Evolutionary conservation across 2,797 vertebrate species (phyloP).

Genomic region (Myotis findleyi): DNA sequence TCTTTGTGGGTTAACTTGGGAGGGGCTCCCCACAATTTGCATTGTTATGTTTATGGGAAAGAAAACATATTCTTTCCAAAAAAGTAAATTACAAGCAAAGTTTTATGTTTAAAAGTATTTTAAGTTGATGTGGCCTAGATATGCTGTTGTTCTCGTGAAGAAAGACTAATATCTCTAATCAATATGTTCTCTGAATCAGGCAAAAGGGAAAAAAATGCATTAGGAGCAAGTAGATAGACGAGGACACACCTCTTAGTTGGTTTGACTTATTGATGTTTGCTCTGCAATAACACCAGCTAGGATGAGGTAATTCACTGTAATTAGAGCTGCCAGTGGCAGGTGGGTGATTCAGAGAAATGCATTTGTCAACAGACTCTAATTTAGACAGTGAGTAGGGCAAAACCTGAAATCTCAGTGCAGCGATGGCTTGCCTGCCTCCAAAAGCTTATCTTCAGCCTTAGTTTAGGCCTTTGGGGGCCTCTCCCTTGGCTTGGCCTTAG

Average conservation of each 20-base stretch:
- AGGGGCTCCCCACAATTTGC: neutral
- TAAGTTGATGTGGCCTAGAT: neutral
- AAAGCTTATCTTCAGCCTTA: neutral
- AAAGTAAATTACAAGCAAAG: neutral
- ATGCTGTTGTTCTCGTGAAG: neutral
- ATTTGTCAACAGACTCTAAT: constrained; percentile 24
- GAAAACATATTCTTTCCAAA: neutral
- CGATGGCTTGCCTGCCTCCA: neutral
- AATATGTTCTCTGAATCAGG: neutral
- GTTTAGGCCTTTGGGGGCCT: neutral
- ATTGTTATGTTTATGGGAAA: constrained; percentile 34
- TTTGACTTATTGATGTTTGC: constrained; percentile 14
- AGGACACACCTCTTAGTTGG: neutral
- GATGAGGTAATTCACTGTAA: constrained; percentile 43
- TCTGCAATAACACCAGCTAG: neutral
- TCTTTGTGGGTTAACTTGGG: neutral
- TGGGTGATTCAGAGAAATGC: constrained; percentile 22
- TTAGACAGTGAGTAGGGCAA: neutral
- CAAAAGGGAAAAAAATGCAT: neutral
- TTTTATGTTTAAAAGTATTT: constrained; percentile 5
- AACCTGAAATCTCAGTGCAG: neutral
- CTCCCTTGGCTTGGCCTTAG: neutral
- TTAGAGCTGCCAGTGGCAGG: constrained; percentile 52
- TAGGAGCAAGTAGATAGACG: neutral
- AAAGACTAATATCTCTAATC: neutral